These are phyloP conservation scores for Busseola fusca DNA, from an alignment of 2,888 invertebrate species.

Conservation along the genomic window DNA sequence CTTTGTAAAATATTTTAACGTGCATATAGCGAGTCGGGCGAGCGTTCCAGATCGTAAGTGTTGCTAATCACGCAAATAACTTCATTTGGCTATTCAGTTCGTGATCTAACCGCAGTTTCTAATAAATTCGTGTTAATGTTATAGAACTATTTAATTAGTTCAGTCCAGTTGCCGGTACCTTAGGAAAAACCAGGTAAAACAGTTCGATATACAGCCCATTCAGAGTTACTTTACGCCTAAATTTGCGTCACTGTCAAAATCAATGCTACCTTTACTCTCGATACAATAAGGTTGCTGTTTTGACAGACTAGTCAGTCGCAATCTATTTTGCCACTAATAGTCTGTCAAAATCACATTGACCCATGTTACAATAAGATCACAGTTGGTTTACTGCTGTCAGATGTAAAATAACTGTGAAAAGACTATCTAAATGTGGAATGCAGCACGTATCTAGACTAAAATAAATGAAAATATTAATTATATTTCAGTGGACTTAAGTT, in stretches of 20 bases:
- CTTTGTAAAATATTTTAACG: slow-evolving; percentile 39
- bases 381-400: too few species aligned
- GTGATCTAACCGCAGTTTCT: slow-evolving; percentile 52
- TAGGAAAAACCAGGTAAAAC: neutral
- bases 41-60: slow-evolving; percentile 48
- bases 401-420: too few species aligned
- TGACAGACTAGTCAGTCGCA: too few species aligned
- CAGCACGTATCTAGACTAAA: neutral
- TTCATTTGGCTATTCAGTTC: slow-evolving; percentile 46
- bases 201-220: neutral
- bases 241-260: too few species aligned
- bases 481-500: neutral
- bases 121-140: slow-evolving; percentile 36
- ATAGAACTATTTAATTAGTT: slow-evolving; percentile 23
- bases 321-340: too few species aligned
- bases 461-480: neutral
- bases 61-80: slow-evolving; percentile 56
- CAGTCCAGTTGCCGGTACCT: neutral
- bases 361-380: too few species aligned
- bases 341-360: too few species aligned
- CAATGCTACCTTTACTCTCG: too few species aligned
- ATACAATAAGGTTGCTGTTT: too few species aligned
- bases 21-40: slow-evolving; percentile 38
- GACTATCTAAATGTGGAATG: neutral
- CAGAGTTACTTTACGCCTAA: too few species aligned